Evolutionary conservation across 2,888 invertebrate species (phyloP).

Genomic region (Cephonodes hylas): DNA sequence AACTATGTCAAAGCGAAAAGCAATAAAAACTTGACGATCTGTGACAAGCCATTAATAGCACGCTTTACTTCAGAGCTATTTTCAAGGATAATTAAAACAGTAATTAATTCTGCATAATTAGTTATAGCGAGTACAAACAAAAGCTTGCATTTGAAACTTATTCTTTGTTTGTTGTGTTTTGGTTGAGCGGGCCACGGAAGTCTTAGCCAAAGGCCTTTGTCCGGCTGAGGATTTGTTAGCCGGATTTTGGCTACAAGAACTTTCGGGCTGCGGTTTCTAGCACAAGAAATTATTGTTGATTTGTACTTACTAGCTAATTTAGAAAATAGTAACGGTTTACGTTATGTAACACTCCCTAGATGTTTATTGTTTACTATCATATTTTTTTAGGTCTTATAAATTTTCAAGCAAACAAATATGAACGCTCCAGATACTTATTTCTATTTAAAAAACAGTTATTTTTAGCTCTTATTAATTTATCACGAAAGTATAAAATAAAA

Average conservation of each 20-base stretch:
- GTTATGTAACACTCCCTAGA: no score
- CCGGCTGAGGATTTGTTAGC: no score
- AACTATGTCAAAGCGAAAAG: background rate
- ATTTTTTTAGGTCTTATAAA: no score
- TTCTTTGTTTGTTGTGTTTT: conserved; percentile 1
- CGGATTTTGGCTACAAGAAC: background rate
- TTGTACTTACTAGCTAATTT: no score
- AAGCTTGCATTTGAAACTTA: background rate
- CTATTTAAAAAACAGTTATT: no score
- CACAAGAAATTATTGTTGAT: no score
- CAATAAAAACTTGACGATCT: background rate
- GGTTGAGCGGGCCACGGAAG: background rate
- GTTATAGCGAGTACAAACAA: background rate
- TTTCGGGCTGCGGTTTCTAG: background rate
- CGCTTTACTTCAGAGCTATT: background rate
- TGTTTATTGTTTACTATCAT: no score
- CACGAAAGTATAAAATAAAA: no score
- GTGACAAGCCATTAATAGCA: background rate
- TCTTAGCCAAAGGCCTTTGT: background rate
- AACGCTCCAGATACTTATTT: no score
- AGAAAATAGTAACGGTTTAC: no score
- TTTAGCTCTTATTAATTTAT: no score
- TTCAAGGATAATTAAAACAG: background rate
- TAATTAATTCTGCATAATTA: background rate
- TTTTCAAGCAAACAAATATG: no score